A percentile compares a stretch with the other conserved stretches of the same genome.
phyloP scores from a whole-genome alignment of 2,888 invertebrate species.

The Agonopterix heracliana region DNA sequence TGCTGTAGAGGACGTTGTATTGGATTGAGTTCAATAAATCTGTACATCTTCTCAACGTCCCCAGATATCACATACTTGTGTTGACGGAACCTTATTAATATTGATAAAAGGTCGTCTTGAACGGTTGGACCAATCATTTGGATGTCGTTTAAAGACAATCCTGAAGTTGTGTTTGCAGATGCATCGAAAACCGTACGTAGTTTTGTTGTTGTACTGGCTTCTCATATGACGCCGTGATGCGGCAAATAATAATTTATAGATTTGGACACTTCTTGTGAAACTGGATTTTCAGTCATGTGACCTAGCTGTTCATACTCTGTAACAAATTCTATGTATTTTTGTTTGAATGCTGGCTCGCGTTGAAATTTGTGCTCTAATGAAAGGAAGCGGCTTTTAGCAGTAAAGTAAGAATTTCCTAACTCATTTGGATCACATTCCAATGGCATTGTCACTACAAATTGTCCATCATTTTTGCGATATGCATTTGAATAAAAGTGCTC shows the following conservation, averaged over 20 bases:
- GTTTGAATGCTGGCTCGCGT: conserved; percentile 3
- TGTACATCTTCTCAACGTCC: conserved; percentile 12
- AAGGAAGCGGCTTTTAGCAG: conserved; percentile 7
- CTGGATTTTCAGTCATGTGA: conserved; percentile 1
- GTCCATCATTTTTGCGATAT: conserved; percentile 9
- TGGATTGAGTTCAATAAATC: conserved; percentile 2
- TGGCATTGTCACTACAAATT: conserved; percentile 15
- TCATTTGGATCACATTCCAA: conserved; percentile 11
- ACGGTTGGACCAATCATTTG: conserved; percentile 8
- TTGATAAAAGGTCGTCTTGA: conserved; percentile 8
- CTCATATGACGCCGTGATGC: conserved; percentile 14
- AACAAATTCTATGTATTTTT: conserved; percentile 12
- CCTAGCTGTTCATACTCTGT: background rate
- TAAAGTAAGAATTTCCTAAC: conserved; percentile 10
- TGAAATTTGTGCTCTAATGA: conserved; percentile 7
- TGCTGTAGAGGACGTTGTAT: conserved; percentile 8
- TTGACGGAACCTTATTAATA: conserved; percentile 7
- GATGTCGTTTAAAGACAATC: conserved; percentile 9
- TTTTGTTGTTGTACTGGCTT: conserved; percentile 7
- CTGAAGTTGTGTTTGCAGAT: background rate
- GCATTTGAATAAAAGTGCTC: conserved; percentile 6
- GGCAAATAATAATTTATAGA: conserved; percentile 7
- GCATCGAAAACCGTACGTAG: conserved; percentile 1
- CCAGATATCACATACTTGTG: conserved; percentile 10
- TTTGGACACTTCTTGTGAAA: background rate